Evolutionary conservation across 2,888 invertebrate species (phyloP).

Genomic region (Fragum fragum): DNA sequence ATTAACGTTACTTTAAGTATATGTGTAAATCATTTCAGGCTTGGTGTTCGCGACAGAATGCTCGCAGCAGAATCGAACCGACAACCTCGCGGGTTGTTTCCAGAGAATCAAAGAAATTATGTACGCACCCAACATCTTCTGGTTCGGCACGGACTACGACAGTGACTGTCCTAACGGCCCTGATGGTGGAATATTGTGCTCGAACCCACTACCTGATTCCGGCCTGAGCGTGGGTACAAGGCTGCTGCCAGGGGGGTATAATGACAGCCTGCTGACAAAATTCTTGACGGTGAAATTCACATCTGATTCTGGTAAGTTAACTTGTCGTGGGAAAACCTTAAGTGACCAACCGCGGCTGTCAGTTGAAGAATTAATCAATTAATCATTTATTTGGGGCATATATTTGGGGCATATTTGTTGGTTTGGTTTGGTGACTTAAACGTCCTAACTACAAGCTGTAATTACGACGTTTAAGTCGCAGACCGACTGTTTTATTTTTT

Average conservation of each 20-base stretch:
- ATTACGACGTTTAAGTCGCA: too few relatives aligned
- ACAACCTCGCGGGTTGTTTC: conserved; percentile 42
- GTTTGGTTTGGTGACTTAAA: too few relatives aligned
- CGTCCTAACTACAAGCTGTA: too few relatives aligned
- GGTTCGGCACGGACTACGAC: conserved; percentile 50
- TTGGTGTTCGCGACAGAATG: conserved; percentile 21
- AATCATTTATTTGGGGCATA: too few relatives aligned
- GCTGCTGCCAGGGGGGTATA: conserved; percentile 10
- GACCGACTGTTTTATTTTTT: too few relatives aligned
- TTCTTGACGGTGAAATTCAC: conserved; percentile 21
- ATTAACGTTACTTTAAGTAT: too few relatives aligned
- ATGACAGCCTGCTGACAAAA: background rate
- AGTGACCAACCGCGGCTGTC: too few relatives aligned
- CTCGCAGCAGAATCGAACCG: conserved; percentile 25
- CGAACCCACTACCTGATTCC: conserved; percentile 8
- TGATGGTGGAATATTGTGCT: conserved; percentile 9
- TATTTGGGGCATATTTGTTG: too few relatives aligned
- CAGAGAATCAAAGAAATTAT: conserved; percentile 11
- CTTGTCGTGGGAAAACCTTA: too few relatives aligned
- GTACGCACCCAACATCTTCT: conserved; percentile 29
- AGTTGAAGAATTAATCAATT: too few relatives aligned
- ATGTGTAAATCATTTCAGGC: conserved; percentile 13
- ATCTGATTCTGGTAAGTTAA: conserved; percentile 15
- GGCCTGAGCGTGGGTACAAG: conserved; percentile 37
- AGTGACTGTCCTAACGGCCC: conserved; percentile 33